Evolutionary conservation across 2,888 invertebrate genomes (phyloP).

Genomic region (Eupithecia insigniata): DNA sequence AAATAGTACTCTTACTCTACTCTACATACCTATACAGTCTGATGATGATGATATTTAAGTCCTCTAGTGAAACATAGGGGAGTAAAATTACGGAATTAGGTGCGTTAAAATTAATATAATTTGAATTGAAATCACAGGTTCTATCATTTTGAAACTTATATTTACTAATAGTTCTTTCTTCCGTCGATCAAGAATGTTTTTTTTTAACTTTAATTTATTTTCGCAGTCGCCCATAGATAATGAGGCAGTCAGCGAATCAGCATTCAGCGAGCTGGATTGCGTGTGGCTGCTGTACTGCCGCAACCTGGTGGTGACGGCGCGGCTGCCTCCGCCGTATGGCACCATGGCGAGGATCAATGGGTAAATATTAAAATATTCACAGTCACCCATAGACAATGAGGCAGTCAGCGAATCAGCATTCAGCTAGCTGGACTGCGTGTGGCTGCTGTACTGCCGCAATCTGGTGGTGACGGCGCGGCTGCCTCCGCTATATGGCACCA

Average conservation of each 20-base stretch:
- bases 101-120: not conserved
- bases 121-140: not conserved
- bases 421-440: constrained; percentile 83
- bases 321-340: constrained; percentile 80
- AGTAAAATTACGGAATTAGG: no score
- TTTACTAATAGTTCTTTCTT: no score
- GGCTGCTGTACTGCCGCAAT: constrained; percentile 85
- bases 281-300: constrained; percentile 85
- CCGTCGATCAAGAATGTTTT: not conserved
- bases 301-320: constrained; percentile 81
- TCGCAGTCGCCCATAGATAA: not conserved
- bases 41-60: no score
- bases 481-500: constrained; percentile 81
- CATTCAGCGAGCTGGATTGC: constrained; percentile 81
- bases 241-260: constrained; percentile 50
- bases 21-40: no score
- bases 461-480: constrained; percentile 80
- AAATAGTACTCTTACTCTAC: no score
- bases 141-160: not conserved
- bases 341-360: constrained; percentile 85
- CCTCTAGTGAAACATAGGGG: no score
- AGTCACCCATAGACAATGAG: constrained; percentile 39
- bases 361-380: constrained; percentile 43
- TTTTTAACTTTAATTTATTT: not conserved
- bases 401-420: constrained; percentile 51